Conservation (phyloP, 2,113 vertebrate species). For the Triplophysa tibetana region DNA sequence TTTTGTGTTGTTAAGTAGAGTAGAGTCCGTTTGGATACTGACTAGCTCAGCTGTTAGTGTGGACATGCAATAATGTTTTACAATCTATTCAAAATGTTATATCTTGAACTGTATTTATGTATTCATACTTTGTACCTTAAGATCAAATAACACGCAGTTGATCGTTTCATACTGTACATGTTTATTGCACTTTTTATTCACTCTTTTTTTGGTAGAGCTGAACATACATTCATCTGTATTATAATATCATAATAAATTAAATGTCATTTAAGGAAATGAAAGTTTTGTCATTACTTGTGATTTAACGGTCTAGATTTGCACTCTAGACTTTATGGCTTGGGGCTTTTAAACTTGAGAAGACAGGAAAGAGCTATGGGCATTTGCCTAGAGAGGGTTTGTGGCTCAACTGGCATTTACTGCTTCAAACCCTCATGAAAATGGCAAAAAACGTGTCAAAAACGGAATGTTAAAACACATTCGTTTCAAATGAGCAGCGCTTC, state of each 20-base stretch:
- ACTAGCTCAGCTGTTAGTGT: conserved; percentile 34
- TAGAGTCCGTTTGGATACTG: conserved; percentile 69
- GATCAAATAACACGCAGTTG: conserved; percentile 53
- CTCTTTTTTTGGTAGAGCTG: conserved; percentile 58
- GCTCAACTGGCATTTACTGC: conserved; percentile 38
- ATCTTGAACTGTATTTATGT: conserved; percentile 61
- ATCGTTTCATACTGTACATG: conserved; percentile 49
- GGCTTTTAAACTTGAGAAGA: not conserved
- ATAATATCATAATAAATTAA: conserved; percentile 61
- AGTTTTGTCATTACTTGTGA: conserved; percentile 31
- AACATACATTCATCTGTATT: conserved; percentile 59
- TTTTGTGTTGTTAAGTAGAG: conserved; percentile 70
- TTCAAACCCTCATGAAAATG: conserved; percentile 9
- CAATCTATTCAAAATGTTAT: conserved; percentile 56
- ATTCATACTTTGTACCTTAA: conserved; percentile 62
- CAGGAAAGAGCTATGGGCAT: conserved; percentile 11
- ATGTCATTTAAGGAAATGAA: conserved; percentile 48
- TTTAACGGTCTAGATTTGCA: not conserved
- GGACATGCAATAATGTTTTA: conserved; percentile 82
- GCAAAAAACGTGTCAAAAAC: conserved; percentile 9
- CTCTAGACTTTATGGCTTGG: not conserved
- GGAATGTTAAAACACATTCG: conserved; percentile 14
- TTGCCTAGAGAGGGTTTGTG: conserved; percentile 31
- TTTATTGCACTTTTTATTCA: conserved; percentile 60
- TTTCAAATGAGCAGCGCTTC: conserved; percentile 30